A percentile compares a stretch with the other conserved stretches of the same genome.
Conservation (phyloP, 1,140 invertebrate species). For the Drusus annulatus region DNA sequence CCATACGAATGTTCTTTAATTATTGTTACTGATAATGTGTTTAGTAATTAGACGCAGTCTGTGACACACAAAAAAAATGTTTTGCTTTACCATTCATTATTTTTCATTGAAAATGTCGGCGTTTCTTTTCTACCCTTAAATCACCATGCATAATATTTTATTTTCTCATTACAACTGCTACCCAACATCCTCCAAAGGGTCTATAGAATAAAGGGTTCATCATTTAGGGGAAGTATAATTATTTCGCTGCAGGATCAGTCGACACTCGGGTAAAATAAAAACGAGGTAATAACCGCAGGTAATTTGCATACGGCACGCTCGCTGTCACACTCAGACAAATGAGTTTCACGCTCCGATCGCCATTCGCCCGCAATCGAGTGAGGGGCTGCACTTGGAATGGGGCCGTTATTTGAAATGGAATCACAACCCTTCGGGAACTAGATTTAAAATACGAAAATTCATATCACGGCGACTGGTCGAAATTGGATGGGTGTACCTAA, state of each 20-base stretch:
- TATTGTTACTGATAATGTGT: no score
- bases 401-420: slow-evolving; percentile 34
- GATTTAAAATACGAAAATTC: slow-evolving; percentile 18
- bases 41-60: no score
- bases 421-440: slow-evolving; percentile 29
- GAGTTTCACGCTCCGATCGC: slow-evolving; percentile 57
- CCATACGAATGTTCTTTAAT: no score
- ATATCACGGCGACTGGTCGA: neutral
- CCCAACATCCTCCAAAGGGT: neutral
- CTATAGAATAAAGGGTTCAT: neutral
- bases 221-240: slow-evolving; percentile 10
- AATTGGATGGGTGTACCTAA: neutral
- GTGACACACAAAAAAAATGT: no score
- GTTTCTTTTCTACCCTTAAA: no score
- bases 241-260: neutral
- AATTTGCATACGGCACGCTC: slow-evolving; percentile 57
- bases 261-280: slow-evolving; percentile 49
- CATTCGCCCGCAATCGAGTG: slow-evolving; percentile 5
- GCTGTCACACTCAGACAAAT: slow-evolving; percentile 59
- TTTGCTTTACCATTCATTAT: no score
- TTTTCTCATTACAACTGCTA: neutral
- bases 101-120: no score
- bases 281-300: slow-evolving; percentile 55
- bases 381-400: slow-evolving; percentile 22
- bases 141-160: neutral